phyloP scores from a whole-genome alignment of 2,797 vertebrate genomes.

The Etheostoma perlongum region DNA sequence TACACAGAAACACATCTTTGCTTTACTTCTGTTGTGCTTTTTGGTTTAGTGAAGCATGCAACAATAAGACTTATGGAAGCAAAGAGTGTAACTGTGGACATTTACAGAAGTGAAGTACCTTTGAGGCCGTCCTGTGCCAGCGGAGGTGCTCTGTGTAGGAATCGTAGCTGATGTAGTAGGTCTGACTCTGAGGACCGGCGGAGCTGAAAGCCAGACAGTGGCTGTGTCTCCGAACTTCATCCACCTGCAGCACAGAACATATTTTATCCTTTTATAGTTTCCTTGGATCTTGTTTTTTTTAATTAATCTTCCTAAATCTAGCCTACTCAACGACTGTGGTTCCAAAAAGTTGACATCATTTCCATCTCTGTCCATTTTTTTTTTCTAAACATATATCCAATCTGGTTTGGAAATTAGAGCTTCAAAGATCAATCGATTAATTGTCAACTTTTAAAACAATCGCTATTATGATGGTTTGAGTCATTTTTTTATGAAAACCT shows the following conservation, averaged over 20 bases:
- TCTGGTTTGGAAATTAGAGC: too few species aligned
- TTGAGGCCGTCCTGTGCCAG: slow-evolving; percentile 95
- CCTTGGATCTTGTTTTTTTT: not conserved
- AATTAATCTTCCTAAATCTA: not conserved
- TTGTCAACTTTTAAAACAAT: too few species aligned
- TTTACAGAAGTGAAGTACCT: slow-evolving; percentile 78
- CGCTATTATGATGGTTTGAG: too few species aligned
- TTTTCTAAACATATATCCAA: too few species aligned
- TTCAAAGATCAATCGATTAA: too few species aligned
- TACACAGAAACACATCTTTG: too few species aligned
- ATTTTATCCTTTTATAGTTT: not conserved
- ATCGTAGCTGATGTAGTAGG: slow-evolving; percentile 97
- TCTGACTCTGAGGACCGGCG: slow-evolving; percentile 95
- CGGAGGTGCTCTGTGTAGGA: slow-evolving; percentile 95
- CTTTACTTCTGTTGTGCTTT: too few species aligned
- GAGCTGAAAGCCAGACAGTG: slow-evolving; percentile 98
- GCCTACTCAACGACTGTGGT: not conserved
- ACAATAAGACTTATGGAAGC: too few species aligned
- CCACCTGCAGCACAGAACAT: slow-evolving; percentile 85
- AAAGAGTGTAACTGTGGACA: not conserved
- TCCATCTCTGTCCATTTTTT: too few species aligned
- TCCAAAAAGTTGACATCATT: too few species aligned
- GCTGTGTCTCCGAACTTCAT: slow-evolving; percentile 96
- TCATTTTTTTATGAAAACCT: too few species aligned
- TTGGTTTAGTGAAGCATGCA: too few species aligned